A percentile compares a stretch with the other conserved stretches of the same genome.
phyloP scores from a whole-genome alignment of 2,888 invertebrate species.

The Alitta virens region DNA sequence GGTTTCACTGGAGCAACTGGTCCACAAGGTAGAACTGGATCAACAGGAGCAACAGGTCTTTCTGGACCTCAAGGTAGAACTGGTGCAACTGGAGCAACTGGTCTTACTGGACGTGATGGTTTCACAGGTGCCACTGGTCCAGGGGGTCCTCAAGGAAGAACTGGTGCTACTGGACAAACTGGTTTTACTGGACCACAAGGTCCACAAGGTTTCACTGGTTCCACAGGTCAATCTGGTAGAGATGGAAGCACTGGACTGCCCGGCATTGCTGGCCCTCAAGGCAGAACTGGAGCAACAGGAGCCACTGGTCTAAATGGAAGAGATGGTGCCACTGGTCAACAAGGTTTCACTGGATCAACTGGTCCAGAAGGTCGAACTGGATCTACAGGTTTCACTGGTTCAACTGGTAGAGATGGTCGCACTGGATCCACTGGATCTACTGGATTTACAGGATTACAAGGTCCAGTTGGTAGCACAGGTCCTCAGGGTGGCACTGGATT shows the following conservation, averaged over 20 bases:
- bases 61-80: conserved; percentile 7
- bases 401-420: conserved; percentile 12
- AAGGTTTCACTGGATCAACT: conserved; percentile 14
- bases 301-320: conserved; percentile 5
- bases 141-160: conserved; percentile 14
- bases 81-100: conserved; percentile 61
- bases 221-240: conserved; percentile 1
- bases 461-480: conserved; percentile 18
- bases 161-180: conserved; percentile 12
- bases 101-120: conserved; percentile 7
- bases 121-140: conserved; percentile 11
- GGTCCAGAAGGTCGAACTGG: conserved; percentile 13
- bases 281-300: conserved; percentile 13
- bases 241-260: conserved; percentile 10
- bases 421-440: conserved; percentile 10
- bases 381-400: conserved; percentile 8
- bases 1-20: conserved; percentile 19
- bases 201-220: conserved; percentile 11
- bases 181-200: conserved; percentile 8
- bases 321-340: conserved; percentile 14
- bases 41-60: conserved; percentile 15
- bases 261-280: conserved; percentile 1
- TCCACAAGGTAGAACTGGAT: conserved; percentile 14
- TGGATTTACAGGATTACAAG: conserved; percentile 16
- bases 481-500: conserved; percentile 15